phyloP scores from a whole-genome alignment of 2,888 invertebrate genomes.

The Podotricha telesiphe region DNA sequence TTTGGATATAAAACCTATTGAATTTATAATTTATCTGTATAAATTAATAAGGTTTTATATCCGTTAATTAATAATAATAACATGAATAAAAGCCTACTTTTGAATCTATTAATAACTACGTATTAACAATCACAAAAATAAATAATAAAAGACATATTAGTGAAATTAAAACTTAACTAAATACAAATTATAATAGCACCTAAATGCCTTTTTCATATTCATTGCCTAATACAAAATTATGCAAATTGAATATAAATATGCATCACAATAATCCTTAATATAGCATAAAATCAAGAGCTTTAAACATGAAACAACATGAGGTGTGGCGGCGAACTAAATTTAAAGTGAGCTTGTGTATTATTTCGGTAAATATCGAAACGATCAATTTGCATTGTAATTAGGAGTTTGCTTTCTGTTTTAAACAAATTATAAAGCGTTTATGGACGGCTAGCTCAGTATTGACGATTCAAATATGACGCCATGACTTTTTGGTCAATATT shows the following conservation, averaged over 20 bases:
- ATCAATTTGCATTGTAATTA: constrained; percentile 81
- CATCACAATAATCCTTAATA: constrained; percentile 38
- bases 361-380: constrained; percentile 67
- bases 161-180: neutral
- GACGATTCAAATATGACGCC: constrained; percentile 30
- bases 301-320: constrained; percentile 39
- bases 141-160: neutral
- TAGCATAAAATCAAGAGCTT: constrained; percentile 31
- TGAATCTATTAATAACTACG: too few species aligned
- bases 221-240: constrained; percentile 29
- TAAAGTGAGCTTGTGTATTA: constrained; percentile 55
- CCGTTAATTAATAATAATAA: neutral
- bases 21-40: too few species aligned
- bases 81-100: too few species aligned
- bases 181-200: neutral
- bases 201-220: constrained; percentile 3
- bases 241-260: constrained; percentile 34
- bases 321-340: constrained; percentile 36
- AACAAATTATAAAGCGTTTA: constrained; percentile 68
- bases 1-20: too few species aligned
- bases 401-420: constrained; percentile 68
- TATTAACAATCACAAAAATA: neutral
- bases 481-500: constrained; percentile 13
- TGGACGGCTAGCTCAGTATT: constrained; percentile 54
- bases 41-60: neutral